Conservation (phyloP, 2,888 invertebrate species). For the Sclerodermus sp. region DNA sequence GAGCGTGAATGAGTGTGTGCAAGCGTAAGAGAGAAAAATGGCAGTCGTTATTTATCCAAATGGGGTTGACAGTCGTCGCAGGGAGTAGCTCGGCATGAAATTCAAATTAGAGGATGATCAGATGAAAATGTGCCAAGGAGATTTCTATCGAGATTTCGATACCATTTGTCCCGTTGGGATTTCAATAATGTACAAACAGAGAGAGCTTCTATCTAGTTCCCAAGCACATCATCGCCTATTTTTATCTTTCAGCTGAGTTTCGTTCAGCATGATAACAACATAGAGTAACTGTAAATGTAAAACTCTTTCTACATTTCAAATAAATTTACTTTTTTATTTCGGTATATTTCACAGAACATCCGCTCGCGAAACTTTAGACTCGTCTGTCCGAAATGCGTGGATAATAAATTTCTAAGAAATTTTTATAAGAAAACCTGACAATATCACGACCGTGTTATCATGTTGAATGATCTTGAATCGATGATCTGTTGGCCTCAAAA, state of each 20-base stretch:
- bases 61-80: conserved; percentile 30
- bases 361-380: too few species aligned
- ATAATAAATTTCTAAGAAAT: too few species aligned
- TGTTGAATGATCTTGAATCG: conserved; percentile 18
- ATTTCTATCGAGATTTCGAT: conserved; percentile 17
- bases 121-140: conserved; percentile 19
- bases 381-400: too few species aligned
- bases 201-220: conserved; percentile 6
- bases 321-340: too few species aligned
- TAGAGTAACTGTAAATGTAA: conserved; percentile 1
- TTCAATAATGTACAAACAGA: background rate
- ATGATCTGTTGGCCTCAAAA: conserved; percentile 36
- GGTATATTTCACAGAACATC: too few species aligned
- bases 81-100: conserved; percentile 17
- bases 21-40: conserved; percentile 3
- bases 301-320: too few species aligned
- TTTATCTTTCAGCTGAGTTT: conserved; percentile 30
- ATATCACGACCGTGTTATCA: conserved; percentile 9
- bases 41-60: conserved; percentile 27
- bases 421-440: background rate
- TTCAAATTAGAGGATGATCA: conserved; percentile 13
- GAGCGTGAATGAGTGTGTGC: conserved; percentile 3
- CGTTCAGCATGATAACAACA: conserved; percentile 16
- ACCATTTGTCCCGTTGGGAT: background rate
- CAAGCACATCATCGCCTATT: conserved; percentile 23